phyloP scores from a whole-genome alignment of 1,140 invertebrate genomes.

The Temnothorax curvispinosus region DNA sequence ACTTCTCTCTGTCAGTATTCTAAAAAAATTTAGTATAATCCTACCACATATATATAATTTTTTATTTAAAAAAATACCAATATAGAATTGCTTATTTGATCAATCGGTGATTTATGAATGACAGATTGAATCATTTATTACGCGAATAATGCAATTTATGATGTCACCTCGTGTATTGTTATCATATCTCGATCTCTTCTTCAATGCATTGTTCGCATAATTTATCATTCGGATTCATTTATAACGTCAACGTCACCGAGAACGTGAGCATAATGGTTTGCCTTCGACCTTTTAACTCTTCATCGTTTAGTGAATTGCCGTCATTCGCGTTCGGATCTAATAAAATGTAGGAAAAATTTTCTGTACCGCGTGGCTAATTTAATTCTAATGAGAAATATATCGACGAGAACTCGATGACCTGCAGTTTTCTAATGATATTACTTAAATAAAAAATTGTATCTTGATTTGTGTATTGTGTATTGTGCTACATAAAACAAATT shows the following conservation, averaged over 20 bases:
- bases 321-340: constrained; percentile 5
- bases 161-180: not conserved
- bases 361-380: constrained; percentile 4
- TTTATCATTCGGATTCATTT: constrained; percentile 19
- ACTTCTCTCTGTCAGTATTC: not conserved
- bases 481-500: not conserved
- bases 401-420: too few relatives aligned
- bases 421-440: too few relatives aligned
- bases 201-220: not conserved
- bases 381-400: constrained; percentile 12
- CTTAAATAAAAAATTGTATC: not conserved
- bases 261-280: not conserved
- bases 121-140: not conserved
- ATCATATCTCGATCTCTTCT: not conserved
- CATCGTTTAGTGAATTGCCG: constrained; percentile 19
- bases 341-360: not conserved
- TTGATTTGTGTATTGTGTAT: not conserved
- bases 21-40: not conserved
- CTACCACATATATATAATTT: too few relatives aligned
- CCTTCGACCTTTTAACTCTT: constrained; percentile 26
- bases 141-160: not conserved
- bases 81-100: not conserved
- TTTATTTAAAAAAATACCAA: not conserved
- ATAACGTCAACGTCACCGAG: not conserved
- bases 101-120: not conserved